A percentile compares a stretch with the other conserved stretches of the same genome.
These are phyloP conservation scores for Eulemur mongoz DNA, from an alignment of 2,797 vertebrate genomes.

Conservation along the genomic window DNA sequence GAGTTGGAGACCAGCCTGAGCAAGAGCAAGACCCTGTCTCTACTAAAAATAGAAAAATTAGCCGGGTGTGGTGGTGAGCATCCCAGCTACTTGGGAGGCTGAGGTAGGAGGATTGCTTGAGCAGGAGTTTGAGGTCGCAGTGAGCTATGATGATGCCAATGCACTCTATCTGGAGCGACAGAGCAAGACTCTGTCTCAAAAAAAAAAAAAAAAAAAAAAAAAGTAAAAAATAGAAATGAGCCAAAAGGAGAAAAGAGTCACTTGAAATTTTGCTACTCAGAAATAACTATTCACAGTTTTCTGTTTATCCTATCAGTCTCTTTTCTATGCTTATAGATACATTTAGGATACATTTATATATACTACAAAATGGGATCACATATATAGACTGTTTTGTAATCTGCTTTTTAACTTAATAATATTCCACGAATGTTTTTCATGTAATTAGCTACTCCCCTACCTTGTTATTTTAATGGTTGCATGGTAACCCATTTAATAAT, in stretches of 20 bases:
- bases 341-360: conserved; percentile 3
- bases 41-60: no score
- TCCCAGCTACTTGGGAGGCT: no score
- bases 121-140: no score
- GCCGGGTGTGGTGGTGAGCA: no score
- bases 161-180: no score
- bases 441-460: not conserved
- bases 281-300: conserved; percentile 65
- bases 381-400: conserved; percentile 10
- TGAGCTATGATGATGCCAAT: no score
- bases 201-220: not conserved
- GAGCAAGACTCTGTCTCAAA: no score
- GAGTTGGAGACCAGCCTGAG: no score
- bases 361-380: not conserved
- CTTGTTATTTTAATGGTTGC: conserved; percentile 38
- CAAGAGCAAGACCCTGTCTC: no score
- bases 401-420: not conserved
- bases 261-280: conserved; percentile 60
- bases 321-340: conserved; percentile 50
- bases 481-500: not conserved
- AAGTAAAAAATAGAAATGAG: conserved; percentile 59
- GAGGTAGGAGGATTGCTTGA: no score
- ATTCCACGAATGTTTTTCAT: not conserved
- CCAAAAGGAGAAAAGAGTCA: conserved; percentile 55
- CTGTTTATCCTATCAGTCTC: conserved; percentile 69